These are phyloP conservation scores for Meleagris gallopavo DNA, from an alignment of 2,113 vertebrate genomes.

Conservation along the genomic window DNA sequence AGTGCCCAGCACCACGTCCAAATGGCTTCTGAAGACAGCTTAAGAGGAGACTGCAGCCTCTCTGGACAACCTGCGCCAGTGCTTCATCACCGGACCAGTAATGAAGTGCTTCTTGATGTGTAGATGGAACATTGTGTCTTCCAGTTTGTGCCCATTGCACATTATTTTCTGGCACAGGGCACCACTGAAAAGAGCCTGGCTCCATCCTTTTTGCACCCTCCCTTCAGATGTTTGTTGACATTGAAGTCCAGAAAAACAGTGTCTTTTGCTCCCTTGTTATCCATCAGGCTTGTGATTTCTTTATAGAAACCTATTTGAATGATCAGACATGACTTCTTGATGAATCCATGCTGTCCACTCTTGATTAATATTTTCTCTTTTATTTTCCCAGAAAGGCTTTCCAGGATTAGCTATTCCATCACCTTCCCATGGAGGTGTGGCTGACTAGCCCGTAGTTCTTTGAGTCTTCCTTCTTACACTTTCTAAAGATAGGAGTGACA, in stretches of 20 bases:
- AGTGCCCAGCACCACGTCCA: neutral
- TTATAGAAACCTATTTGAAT: neutral
- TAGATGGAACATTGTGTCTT: neutral
- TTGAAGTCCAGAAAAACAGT: neutral
- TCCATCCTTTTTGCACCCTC: neutral
- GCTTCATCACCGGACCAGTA: neutral
- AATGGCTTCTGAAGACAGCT: neutral
- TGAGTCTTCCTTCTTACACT: neutral
- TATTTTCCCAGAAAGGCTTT: neutral
- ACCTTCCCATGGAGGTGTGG: neutral
- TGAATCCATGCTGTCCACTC: neutral
- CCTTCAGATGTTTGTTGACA: neutral
- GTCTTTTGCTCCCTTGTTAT: neutral
- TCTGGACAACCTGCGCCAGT: neutral
- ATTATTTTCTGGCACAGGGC: neutral
- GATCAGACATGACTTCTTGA: neutral
- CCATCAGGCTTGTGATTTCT: neutral
- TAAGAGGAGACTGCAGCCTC: neutral
- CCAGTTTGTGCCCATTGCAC: neutral
- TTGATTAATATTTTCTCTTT: neutral
- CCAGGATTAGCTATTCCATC: neutral
- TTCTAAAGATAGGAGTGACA: neutral
- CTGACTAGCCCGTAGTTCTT: neutral
- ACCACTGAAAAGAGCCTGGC: neutral
- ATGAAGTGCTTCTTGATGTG: neutral